These are phyloP conservation scores for Tiliqua scincoides DNA, from an alignment of 2,113 vertebrate species.

Conservation along the genomic window DNA sequence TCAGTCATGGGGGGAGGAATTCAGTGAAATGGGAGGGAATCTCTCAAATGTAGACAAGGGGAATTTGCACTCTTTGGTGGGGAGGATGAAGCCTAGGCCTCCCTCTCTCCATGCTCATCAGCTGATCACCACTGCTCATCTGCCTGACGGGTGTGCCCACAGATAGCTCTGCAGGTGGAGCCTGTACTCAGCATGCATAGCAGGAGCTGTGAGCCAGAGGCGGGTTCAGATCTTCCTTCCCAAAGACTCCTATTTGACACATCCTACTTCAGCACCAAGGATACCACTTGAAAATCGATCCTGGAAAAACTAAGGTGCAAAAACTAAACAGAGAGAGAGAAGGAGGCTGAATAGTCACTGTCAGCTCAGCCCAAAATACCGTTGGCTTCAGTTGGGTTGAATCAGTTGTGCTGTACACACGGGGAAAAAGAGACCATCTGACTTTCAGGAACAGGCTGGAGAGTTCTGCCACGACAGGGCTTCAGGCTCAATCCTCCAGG, in stretches of 20 bases:
- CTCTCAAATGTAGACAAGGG: too few relatives aligned
- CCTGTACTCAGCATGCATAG: not conserved
- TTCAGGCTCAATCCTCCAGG: not conserved
- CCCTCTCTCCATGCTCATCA: not conserved
- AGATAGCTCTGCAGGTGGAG: not conserved
- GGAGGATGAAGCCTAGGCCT: not conserved
- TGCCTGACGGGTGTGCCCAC: not conserved
- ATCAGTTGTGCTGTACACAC: conserved; percentile 9
- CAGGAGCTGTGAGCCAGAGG: not conserved
- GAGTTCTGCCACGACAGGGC: not conserved
- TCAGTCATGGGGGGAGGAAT: too few relatives aligned
- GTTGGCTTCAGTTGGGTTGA: conserved; percentile 22
- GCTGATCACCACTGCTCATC: not conserved
- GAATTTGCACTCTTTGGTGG: not conserved
- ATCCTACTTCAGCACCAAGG: conserved; percentile 20
- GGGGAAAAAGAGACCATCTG: not conserved
- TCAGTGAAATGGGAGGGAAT: not conserved
- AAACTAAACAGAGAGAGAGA: conserved; percentile 20
- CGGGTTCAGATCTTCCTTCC: conserved; percentile 39
- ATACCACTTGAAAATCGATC: not conserved
- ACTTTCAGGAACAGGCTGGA: not conserved
- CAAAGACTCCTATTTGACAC: conserved; percentile 34
- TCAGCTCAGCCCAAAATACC: conserved; percentile 8
- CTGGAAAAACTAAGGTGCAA: conserved; percentile 31
- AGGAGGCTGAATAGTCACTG: conserved; percentile 27